Percentiles rank a stretch among this genome's conserved stretches.
phyloP scores from a whole-genome alignment of 2,888 invertebrate genomes.

The Athripsodes cinereus region DNA sequence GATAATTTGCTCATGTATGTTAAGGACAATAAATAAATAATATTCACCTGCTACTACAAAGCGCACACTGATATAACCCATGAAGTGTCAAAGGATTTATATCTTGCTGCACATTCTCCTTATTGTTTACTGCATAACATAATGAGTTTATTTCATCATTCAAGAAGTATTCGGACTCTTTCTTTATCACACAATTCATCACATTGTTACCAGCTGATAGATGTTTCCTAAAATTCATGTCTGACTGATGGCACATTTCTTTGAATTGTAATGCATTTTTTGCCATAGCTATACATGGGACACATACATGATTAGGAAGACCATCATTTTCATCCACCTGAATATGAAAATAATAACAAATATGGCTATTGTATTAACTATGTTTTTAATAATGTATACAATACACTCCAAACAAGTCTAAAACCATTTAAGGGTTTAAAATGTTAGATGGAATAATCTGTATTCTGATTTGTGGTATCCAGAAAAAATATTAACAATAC shows the following conservation, averaged over 20 bases:
- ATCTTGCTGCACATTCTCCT: constrained; percentile 1
- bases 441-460: too few species aligned
- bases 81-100: too few species aligned
- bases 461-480: too few species aligned
- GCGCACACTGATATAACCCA: too few species aligned
- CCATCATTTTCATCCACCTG: constrained; percentile 32
- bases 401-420: too few species aligned
- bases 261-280: constrained; percentile 39
- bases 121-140: background rate
- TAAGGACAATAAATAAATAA: too few species aligned
- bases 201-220: background rate
- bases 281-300: constrained; percentile 37
- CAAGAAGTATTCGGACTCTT: background rate
- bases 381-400: too few species aligned
- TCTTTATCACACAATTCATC: background rate
- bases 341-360: background rate
- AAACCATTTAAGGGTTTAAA: too few species aligned
- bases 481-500: too few species aligned
- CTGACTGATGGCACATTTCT: constrained; percentile 37
- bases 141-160: background rate
- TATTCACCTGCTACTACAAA: background rate
- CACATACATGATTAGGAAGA: constrained; percentile 37
- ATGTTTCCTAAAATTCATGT: constrained; percentile 33
- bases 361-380: background rate
- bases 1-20: constrained; percentile 15